Percentiles rank a stretch among this genome's conserved stretches.
These are phyloP conservation scores for Andrena praecox DNA, from an alignment of 2,888 invertebrate genomes.

Conservation along the genomic window DNA sequence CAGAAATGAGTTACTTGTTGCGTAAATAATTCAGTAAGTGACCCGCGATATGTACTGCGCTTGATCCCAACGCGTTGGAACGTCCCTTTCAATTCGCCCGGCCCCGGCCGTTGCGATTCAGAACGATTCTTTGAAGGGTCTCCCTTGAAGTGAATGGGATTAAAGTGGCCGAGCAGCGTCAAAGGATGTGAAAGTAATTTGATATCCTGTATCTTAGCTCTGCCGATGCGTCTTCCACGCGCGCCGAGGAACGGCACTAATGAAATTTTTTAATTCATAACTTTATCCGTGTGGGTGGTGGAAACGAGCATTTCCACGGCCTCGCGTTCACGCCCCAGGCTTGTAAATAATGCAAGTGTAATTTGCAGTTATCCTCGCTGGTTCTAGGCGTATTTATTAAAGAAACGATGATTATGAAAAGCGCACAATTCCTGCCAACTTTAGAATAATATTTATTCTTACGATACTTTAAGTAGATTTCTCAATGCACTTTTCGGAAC, in stretches of 20 bases:
- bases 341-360: conserved; percentile 45
- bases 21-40: conserved; percentile 68
- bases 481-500: not conserved
- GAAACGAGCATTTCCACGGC: not conserved
- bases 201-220: conserved; percentile 61
- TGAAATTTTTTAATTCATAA: conserved; percentile 49
- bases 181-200: conserved; percentile 67
- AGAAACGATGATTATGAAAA: not conserved
- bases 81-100: conserved; percentile 45
- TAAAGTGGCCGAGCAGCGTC: conserved; percentile 65
- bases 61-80: conserved; percentile 58
- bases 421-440: conserved; percentile 3
- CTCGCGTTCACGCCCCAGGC: not conserved
- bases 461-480: not conserved
- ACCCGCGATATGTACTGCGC: conserved; percentile 43
- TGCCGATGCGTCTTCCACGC: conserved; percentile 22
- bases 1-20: conserved; percentile 32
- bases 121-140: conserved; percentile 61
- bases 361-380: conserved; percentile 3
- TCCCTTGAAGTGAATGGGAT: conserved; percentile 65
- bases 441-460: conserved; percentile 51
- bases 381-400: conserved; percentile 9
- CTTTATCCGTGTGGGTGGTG: not conserved
- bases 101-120: conserved; percentile 37
- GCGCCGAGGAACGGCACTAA: conserved; percentile 37